Conservation (phyloP, 2,888 invertebrate species). For the Litoditis marina region DNA sequence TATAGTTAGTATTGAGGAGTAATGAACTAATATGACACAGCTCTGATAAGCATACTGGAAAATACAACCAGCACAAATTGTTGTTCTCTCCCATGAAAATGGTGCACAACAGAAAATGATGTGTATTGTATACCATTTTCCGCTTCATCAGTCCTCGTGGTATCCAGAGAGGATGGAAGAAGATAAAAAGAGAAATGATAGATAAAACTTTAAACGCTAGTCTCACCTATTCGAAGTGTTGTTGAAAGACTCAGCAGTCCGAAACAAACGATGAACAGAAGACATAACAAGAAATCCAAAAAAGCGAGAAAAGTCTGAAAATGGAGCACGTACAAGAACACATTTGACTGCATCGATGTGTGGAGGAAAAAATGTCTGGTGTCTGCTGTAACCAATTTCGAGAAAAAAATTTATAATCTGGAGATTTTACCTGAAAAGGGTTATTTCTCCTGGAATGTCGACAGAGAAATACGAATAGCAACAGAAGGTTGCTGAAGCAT, state of each 20-base stretch:
- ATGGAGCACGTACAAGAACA: background rate
- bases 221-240: constrained; percentile 11
- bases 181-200: too few relatives aligned
- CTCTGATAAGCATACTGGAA: too few relatives aligned
- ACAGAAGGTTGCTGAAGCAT: constrained; percentile 36
- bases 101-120: too few relatives aligned
- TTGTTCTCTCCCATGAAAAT: too few relatives aligned
- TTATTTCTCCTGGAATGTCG: constrained; percentile 20
- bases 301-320: constrained; percentile 40
- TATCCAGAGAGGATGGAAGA: too few relatives aligned
- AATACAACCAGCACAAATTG: too few relatives aligned
- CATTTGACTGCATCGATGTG: background rate
- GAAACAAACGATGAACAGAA: constrained; percentile 37
- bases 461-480: constrained; percentile 37
- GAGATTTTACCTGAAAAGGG: constrained; percentile 21
- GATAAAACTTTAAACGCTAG: constrained; percentile 3
- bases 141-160: too few relatives aligned
- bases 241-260: constrained; percentile 26
- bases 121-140: too few relatives aligned
- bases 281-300: constrained; percentile 45
- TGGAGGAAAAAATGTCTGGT: background rate
- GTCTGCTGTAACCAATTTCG: too few relatives aligned
- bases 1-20: too few relatives aligned
- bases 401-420: too few relatives aligned
- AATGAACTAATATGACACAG: too few relatives aligned